Evolutionary conservation across 2,113 vertebrate species (phyloP), one percentile per base, ranked within the genome.

Genomic region (Mionectes macconnelli): DNA sequence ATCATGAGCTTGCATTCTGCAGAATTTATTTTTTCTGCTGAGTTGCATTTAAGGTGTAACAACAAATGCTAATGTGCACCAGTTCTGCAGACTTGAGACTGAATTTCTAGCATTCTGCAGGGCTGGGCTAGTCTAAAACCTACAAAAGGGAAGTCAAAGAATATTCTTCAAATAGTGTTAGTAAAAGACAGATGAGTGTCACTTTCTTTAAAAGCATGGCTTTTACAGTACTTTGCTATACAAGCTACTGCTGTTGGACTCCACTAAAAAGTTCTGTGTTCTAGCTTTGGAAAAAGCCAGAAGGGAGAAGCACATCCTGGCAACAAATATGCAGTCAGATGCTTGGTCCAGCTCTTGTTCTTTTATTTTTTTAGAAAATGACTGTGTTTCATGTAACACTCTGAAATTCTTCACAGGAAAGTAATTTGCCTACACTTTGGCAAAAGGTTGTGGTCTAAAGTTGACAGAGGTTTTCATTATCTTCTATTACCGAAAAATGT

Each of bases 1-100:
- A 56, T 19, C 74, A 57, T 86, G 94, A 93, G 79, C 72, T 95
- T 87, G 68, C 45, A 78, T 94, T 82, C 78, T 97, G 76, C 47
- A 63, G 81, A 73, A 83, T 81, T 93, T 40, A 82, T 80, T 96
- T 90, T 87, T 84, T 88, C 42, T 87, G 68, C 56, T 57, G 45
- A 67, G 35, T 82, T 91, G 79, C 33, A 45, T 82, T 91, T 77
- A 78, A 96, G 70, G 70, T 79, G 40, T 30, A 78, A 57, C 15
- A 89, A 70, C n/a, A 94, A 94, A 92, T 31, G 40, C 15, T 68
- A 37, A 50, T 18, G 33, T 39, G 28, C n/a, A 40, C 42, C 89
- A 56, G 59, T 40, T 94, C 83, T 60, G 12, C 55, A 68, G 35
- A 55, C 62, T 76, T 52, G 66, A 40, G 25, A 68, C 30, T 31